A percentile compares a stretch with the other conserved stretches of the same genome.
These are phyloP conservation scores for Actias luna DNA, from an alignment of 2,888 invertebrate species.

Conservation along the genomic window DNA sequence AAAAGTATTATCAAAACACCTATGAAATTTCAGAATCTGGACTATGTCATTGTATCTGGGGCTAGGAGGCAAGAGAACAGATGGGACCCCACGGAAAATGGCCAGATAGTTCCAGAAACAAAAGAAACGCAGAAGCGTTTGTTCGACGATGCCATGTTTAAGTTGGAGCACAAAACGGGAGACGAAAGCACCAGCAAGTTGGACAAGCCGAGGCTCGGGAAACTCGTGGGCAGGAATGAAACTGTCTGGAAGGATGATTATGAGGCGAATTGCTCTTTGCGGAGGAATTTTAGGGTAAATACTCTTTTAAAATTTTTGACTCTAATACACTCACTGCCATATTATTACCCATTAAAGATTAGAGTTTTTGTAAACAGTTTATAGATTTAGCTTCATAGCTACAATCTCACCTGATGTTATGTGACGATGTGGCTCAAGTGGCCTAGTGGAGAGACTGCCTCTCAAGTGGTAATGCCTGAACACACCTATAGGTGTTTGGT, in stretches of 20 bases:
- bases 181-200: constrained; percentile 87
- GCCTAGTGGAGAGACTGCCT: too few species aligned
- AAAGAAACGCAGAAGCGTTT: constrained; percentile 94
- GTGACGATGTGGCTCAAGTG: too few species aligned
- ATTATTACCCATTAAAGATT: too few species aligned
- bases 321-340: not conserved
- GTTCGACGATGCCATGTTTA: constrained; percentile 98
- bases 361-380: too few species aligned
- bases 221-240: constrained; percentile 89
- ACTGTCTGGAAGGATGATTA: constrained; percentile 96
- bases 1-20: not conserved
- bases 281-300: constrained; percentile 92
- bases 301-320: not conserved
- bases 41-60: constrained; percentile 97
- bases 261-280: constrained; percentile 91
- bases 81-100: constrained; percentile 98
- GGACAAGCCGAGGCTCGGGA: constrained; percentile 87
- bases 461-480: too few species aligned
- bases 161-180: constrained; percentile 94
- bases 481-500: too few species aligned
- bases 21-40: constrained; percentile 90
- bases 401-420: too few species aligned
- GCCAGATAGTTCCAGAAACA: constrained; percentile 95
- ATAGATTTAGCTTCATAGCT: too few species aligned
- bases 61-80: constrained; percentile 98